These are phyloP conservation scores for Limnephilus auricula DNA, from an alignment of 2,888 invertebrate species.

Conservation along the genomic window DNA sequence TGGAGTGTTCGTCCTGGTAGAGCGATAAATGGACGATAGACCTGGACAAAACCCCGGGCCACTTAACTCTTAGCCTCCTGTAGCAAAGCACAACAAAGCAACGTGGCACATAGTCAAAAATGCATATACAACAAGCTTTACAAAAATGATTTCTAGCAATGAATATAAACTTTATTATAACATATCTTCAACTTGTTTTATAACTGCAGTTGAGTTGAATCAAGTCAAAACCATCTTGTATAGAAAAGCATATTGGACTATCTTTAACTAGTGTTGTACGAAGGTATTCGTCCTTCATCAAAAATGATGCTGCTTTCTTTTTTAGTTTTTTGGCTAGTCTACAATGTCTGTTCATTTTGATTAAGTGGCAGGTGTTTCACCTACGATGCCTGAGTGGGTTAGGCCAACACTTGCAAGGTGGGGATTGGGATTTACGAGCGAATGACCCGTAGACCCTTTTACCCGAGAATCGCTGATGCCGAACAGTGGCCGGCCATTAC, in stretches of 20 bases:
- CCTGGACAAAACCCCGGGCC: constrained; percentile 19
- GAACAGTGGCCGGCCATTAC: constrained; percentile 23
- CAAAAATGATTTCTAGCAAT: neutral
- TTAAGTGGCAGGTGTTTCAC: neutral
- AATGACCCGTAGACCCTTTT: constrained; percentile 49
- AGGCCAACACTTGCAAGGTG: neutral
- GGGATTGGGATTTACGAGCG: constrained; percentile 27
- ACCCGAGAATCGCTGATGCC: constrained; percentile 38
- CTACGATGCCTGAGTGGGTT: neutral
- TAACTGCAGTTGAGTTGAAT: constrained; percentile 1
- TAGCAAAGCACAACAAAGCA: neutral
- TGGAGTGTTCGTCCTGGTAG: neutral
- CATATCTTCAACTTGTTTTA: neutral
- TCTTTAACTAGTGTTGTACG: neutral
- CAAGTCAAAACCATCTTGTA: neutral
- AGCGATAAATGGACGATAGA: constrained; percentile 26
- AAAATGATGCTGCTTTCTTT: neutral
- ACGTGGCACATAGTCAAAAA: neutral
- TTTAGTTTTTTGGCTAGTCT: neutral
- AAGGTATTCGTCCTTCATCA: neutral
- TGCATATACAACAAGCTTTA: neutral
- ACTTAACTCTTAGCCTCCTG: constrained; percentile 3
- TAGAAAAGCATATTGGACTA: neutral
- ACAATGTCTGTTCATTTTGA: neutral
- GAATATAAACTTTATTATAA: neutral